Conservation (phyloP, 2,888 invertebrate genomes). For the Luperina testacea region DNA sequence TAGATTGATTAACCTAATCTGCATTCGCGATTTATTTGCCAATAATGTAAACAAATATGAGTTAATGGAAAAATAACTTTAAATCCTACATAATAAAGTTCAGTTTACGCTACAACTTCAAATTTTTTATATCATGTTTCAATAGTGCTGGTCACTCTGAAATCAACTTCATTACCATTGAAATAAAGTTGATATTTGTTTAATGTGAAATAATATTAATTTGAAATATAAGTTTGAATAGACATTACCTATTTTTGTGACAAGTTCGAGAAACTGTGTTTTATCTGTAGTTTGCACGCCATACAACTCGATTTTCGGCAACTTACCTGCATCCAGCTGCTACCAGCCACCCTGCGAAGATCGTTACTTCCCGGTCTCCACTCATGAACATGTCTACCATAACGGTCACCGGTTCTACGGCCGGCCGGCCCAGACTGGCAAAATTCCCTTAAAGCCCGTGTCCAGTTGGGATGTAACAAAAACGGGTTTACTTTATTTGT, state of each 20-base stretch:
- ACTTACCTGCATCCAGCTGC: not conserved
- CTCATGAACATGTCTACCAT: not conserved
- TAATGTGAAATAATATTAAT: too few species aligned
- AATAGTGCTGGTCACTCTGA: too few species aligned
- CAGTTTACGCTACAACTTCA: too few species aligned
- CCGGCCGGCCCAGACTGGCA: not conserved
- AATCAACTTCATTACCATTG: too few species aligned
- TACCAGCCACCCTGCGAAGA: not conserved
- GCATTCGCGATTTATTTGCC: too few species aligned
- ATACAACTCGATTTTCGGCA: not conserved
- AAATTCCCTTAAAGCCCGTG: not conserved
- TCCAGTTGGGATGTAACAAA: not conserved
- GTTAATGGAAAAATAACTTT: too few species aligned
- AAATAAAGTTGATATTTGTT: too few species aligned
- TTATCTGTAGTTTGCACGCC: not conserved
- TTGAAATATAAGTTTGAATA: too few species aligned
- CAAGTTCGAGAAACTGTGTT: not conserved
- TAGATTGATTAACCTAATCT: not conserved
- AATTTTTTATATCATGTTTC: too few species aligned
- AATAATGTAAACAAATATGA: too few species aligned
- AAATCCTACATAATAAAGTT: too few species aligned
- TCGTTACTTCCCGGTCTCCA: not conserved
- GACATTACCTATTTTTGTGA: not conserved
- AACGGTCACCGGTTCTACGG: not conserved
- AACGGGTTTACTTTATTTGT: not conserved